Conservation (phyloP, 2,888 invertebrate genomes). For the Gibbula magus region DNA sequence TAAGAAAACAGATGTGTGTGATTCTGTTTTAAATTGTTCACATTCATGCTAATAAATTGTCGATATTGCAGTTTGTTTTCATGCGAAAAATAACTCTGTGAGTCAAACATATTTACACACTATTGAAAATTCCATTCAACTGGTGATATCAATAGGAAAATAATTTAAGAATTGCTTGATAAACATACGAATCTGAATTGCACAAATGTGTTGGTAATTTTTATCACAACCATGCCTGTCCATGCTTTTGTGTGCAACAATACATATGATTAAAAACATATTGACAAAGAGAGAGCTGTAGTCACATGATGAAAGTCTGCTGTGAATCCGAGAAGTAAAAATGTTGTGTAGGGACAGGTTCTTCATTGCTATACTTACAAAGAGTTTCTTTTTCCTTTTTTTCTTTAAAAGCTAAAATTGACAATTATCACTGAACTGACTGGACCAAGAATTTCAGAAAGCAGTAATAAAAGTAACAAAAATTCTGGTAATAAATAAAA, state of each 20-base stretch:
- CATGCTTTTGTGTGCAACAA: not conserved
- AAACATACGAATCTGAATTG: too few species aligned
- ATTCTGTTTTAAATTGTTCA: too few species aligned
- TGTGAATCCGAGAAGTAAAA: too few species aligned
- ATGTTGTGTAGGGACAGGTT: too few species aligned
- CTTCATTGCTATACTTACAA: not conserved
- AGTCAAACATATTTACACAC: not conserved
- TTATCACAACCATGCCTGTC: not conserved
- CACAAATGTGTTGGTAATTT: not conserved
- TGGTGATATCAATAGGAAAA: too few species aligned
- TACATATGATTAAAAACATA: not conserved
- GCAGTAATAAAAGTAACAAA: not conserved
- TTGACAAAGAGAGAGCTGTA: not conserved
- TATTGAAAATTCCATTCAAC: too few species aligned
- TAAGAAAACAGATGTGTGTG: too few species aligned
- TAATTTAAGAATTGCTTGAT: too few species aligned
- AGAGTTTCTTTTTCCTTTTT: not conserved
- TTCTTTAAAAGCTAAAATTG: not conserved
- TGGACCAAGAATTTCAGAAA: not conserved
- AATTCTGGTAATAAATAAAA: not conserved
- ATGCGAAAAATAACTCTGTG: not conserved
- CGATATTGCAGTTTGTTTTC: too few species aligned
- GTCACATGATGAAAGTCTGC: not conserved
- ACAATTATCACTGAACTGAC: not conserved
- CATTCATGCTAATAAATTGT: too few species aligned